phyloP scores from a whole-genome alignment of 2,888 invertebrate species.

The Acrocyrtus sp. region DNA sequence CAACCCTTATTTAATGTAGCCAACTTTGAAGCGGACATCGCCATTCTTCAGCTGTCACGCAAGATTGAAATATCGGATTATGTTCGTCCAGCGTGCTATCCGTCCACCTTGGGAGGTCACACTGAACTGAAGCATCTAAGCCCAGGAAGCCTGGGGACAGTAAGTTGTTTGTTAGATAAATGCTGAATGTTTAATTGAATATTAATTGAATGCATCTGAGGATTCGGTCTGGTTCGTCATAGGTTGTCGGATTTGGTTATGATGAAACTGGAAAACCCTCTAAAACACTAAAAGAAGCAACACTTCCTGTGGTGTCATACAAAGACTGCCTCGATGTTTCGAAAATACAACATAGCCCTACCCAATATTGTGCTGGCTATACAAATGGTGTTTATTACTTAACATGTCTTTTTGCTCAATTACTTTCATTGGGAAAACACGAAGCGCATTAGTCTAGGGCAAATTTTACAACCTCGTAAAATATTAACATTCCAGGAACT shows the following conservation, averaged over 20 bases:
- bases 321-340: constrained; percentile 50
- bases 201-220: not conserved
- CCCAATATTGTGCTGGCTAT: constrained; percentile 56
- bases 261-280: constrained; percentile 52
- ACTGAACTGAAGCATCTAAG: constrained; percentile 55
- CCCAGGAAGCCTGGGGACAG: constrained; percentile 49
- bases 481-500: constrained; percentile 51
- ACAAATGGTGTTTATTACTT: constrained; percentile 57
- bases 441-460: too few relatives aligned
- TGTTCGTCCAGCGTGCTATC: constrained; percentile 53
- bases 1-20: constrained; percentile 36
- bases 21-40: constrained; percentile 55
- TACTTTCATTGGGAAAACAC: too few relatives aligned
- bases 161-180: constrained; percentile 7
- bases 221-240: too few relatives aligned
- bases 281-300: constrained; percentile 38
- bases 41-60: constrained; percentile 28
- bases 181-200: not conserved
- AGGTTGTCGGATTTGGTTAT: constrained; percentile 56
- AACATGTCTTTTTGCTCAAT: too few relatives aligned
- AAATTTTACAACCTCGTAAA: too few relatives aligned
- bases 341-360: constrained; percentile 50
- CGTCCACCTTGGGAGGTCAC: constrained; percentile 40
- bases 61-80: constrained; percentile 37
- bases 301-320: constrained; percentile 55